A percentile compares a stretch with the other conserved stretches of the same genome.
Conservation (phyloP, 2,888 invertebrate genomes). For the Gerris lacustris region DNA sequence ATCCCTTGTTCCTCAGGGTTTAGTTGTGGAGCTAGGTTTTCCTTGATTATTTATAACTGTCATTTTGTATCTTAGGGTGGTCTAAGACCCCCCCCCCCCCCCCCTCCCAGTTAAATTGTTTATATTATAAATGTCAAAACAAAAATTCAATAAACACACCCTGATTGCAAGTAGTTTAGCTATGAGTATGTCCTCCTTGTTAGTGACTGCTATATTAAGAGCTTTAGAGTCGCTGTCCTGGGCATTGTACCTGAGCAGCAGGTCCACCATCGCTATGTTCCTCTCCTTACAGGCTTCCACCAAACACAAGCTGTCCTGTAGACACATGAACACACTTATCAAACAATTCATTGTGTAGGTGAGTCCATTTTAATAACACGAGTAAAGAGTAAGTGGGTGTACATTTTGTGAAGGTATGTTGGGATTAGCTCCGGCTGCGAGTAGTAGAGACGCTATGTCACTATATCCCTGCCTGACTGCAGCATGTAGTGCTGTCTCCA, state of each 20-base stretch:
- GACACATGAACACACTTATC: not conserved
- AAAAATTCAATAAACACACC: slow-evolving; percentile 35
- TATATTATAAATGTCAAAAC: too few species aligned
- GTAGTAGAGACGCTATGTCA: slow-evolving; percentile 54
- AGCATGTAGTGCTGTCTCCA: slow-evolving; percentile 72
- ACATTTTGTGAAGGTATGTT: slow-evolving; percentile 48
- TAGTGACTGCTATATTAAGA: slow-evolving; percentile 58
- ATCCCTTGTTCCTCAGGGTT: too few species aligned
- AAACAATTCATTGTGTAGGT: not conserved
- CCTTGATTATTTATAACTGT: too few species aligned
- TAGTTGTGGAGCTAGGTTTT: too few species aligned
- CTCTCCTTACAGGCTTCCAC: slow-evolving; percentile 57
- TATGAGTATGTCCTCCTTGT: slow-evolving; percentile 60
- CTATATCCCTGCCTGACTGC: slow-evolving; percentile 65
- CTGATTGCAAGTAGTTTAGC: slow-evolving; percentile 75
- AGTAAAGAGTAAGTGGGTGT: not conserved
- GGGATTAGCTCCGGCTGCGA: slow-evolving; percentile 69
- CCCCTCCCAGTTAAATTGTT: too few species aligned
- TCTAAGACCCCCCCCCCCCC: too few species aligned
- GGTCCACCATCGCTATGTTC: slow-evolving; percentile 59
- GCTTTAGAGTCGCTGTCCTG: slow-evolving; percentile 77
- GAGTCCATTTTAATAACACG: too few species aligned
- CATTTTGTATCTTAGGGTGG: too few species aligned
- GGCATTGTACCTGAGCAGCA: slow-evolving; percentile 68
- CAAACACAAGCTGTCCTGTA: slow-evolving; percentile 35